A percentile compares a stretch with the other conserved stretches of the same genome.
Conservation (phyloP, 2,888 invertebrate genomes). For the Stenodera caucasica region DNA sequence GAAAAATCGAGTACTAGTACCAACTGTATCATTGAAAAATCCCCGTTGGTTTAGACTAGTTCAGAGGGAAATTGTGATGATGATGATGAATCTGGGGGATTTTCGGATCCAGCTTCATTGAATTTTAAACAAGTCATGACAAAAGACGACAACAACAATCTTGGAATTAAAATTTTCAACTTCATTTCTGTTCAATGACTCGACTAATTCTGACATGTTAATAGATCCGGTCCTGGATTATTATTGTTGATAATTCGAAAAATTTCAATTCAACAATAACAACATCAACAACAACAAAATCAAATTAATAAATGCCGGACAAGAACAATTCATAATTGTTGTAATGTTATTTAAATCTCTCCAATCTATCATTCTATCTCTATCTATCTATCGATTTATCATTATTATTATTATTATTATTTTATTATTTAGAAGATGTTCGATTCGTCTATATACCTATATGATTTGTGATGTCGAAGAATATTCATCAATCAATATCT, state of each 20-base stretch:
- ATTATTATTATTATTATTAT: not conserved
- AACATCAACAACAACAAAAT: not conserved
- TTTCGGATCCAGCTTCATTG: slow-evolving; percentile 13
- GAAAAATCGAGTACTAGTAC: too few relatives aligned
- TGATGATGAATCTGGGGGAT: not conserved
- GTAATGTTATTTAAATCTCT: slow-evolving; percentile 15
- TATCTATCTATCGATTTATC: not conserved
- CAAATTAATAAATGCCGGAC: not conserved
- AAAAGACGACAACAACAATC: not conserved
- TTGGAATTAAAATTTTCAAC: not conserved
- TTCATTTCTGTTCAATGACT: not conserved
- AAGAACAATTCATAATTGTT: slow-evolving; percentile 2
- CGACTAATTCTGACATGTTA: slow-evolving; percentile 2
- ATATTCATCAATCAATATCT: slow-evolving; percentile 54
- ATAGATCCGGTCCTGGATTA: slow-evolving; percentile 2
- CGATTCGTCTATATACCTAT: slow-evolving; percentile 18
- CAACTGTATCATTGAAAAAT: too few relatives aligned
- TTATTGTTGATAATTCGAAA: not conserved
- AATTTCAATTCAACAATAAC: not conserved
- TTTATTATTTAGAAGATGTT: not conserved
- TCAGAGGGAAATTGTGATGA: too few relatives aligned
- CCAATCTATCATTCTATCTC: not conserved
- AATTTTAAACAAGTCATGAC: slow-evolving; percentile 16
- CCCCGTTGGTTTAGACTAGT: too few relatives aligned
- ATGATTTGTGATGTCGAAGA: slow-evolving; percentile 39